Percentiles rank a stretch among this genome's conserved stretches.
Evolutionary conservation across 35 echinoderm and acorn worm genomes (phyloP).

Genomic region (Lytechinus variegatus): DNA sequence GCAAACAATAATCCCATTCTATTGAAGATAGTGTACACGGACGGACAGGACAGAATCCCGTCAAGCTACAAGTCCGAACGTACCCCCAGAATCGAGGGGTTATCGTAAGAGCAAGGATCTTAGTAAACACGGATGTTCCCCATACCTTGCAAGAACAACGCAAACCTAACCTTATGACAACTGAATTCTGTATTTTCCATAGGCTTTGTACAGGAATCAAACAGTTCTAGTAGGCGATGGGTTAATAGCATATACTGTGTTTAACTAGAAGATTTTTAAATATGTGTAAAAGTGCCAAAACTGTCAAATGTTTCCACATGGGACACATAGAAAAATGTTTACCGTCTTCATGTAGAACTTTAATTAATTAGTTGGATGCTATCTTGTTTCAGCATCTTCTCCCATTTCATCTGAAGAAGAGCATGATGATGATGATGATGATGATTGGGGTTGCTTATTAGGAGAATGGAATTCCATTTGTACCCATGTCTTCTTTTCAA

Average conservation of each 20-base stretch:
- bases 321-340: background rate
- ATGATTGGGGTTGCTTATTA: background rate
- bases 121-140: too few species aligned
- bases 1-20: too few species aligned
- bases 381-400: background rate
- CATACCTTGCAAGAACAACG: too few species aligned
- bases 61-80: too few species aligned
- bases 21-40: too few species aligned
- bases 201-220: background rate
- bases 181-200: too few species aligned
- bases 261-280: background rate
- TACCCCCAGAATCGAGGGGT: too few species aligned
- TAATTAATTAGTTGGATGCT: background rate
- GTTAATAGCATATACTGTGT: background rate
- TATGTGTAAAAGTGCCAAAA: background rate
- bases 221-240: background rate
- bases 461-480: constrained; percentile 26
- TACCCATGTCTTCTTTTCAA: constrained; percentile 35
- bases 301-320: background rate
- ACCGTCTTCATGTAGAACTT: background rate
- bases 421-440: constrained; percentile 25
- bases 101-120: too few species aligned
- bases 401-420: constrained; percentile 20
- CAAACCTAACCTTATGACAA: too few species aligned
- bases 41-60: too few species aligned